A percentile compares a stretch with the other conserved stretches of the same genome.
Conservation (phyloP, 2,113 vertebrate species). For the Podarcis raffonei region DNA sequence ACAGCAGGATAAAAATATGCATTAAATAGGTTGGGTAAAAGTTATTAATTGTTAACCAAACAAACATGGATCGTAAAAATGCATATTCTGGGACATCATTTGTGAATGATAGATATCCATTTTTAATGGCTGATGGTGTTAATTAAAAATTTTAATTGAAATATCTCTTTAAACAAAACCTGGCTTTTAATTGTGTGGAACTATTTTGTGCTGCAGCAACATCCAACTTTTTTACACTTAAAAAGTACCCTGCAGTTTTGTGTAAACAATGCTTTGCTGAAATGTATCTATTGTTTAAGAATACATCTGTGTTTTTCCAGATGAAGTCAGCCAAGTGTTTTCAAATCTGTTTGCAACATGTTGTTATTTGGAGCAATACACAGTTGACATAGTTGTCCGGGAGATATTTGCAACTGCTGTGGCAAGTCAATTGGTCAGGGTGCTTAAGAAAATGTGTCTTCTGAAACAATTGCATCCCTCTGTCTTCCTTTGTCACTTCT, state of each 20-base stretch:
- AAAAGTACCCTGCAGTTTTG: background rate
- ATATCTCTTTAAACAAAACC: background rate
- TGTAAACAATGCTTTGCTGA: background rate
- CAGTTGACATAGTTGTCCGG: constrained; percentile 41
- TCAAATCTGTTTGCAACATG: constrained; percentile 27
- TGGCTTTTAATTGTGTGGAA: background rate
- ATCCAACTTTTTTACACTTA: background rate
- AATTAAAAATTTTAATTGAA: background rate
- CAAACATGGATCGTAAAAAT: background rate
- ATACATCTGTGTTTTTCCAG: background rate
- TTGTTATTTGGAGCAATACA: constrained; percentile 34
- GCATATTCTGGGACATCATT: rapidly evolving
- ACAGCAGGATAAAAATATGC: background rate
- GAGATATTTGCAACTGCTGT: constrained; percentile 15
- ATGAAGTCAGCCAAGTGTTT: constrained; percentile 3
- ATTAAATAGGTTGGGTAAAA: background rate
- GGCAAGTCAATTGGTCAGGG: background rate
- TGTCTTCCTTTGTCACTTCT: constrained; percentile 8
- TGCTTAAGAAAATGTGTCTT: background rate
- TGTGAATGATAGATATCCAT: background rate
- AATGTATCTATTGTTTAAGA: background rate
- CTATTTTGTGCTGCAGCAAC: too few species aligned
- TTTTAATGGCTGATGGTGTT: background rate
- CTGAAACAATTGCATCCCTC: constrained; percentile 3
- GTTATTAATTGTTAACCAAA: background rate